These are phyloP conservation scores for Lagria hirta DNA, from an alignment of 2,888 invertebrate genomes.

Conservation along the genomic window DNA sequence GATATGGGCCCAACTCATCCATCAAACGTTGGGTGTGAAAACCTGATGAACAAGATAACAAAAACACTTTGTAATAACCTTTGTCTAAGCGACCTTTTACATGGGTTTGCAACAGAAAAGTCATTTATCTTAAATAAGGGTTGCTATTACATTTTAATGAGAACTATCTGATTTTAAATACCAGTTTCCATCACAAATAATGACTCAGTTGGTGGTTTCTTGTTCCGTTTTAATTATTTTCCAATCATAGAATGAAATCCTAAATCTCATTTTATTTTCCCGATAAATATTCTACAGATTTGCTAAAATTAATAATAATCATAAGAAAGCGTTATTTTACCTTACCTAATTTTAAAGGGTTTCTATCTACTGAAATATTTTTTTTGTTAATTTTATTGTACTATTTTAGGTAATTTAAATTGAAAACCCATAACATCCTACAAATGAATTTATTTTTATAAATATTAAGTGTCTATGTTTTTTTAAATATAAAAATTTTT, in stretches of 20 bases:
- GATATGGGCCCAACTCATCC: conserved; percentile 52
- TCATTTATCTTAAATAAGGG: conserved; percentile 54
- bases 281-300: too few species aligned
- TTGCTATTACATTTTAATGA: conserved; percentile 49
- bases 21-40: conserved; percentile 54
- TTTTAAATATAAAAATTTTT: too few species aligned
- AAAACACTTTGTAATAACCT: conserved; percentile 54
- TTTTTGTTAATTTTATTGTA: too few species aligned
- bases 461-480: too few species aligned
- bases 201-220: conserved; percentile 21
- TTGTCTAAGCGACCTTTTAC: conserved; percentile 53
- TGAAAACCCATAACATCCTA: too few species aligned
- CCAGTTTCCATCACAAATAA: conserved; percentile 33
- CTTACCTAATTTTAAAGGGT: too few species aligned
- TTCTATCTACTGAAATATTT: too few species aligned
- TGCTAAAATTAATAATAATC: too few species aligned
- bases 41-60: conserved; percentile 53
- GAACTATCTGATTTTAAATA: conserved; percentile 44
- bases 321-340: too few species aligned
- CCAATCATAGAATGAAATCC: conserved; percentile 2
- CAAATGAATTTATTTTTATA: too few species aligned
- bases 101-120: conserved; percentile 52
- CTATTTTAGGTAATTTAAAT: too few species aligned
- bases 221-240: conserved; percentile 14
- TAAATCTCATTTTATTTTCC: neutral